Percentiles rank a stretch among this genome's conserved stretches.
Evolutionary conservation across 2,797 vertebrate species (phyloP).

Genomic region (Dallia pectoralis): DNA sequence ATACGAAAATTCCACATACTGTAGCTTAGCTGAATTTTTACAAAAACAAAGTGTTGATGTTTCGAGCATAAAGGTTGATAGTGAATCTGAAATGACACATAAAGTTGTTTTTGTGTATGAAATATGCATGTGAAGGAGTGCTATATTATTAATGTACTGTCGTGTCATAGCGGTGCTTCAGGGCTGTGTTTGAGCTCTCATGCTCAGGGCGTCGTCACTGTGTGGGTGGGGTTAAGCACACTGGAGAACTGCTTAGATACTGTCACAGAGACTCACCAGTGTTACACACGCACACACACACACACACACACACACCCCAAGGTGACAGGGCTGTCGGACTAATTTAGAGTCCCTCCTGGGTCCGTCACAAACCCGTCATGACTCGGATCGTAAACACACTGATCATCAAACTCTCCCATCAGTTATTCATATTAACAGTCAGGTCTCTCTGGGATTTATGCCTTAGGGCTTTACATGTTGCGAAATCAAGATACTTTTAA

Average conservation of each 20-base stretch:
- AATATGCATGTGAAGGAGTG: not conserved
- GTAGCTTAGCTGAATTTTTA: not conserved
- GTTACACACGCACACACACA: conserved; percentile 8
- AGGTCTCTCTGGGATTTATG: not conserved
- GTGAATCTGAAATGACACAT: too few relatives aligned
- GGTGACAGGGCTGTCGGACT: not conserved
- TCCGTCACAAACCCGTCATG: not conserved
- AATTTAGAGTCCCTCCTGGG: conserved; percentile 9
- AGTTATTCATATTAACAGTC: not conserved
- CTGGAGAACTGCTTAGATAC: not conserved
- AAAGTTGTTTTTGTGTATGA: not conserved
- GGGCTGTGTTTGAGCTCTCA: conserved; percentile 9
- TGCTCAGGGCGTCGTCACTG: not conserved
- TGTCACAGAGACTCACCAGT: not conserved
- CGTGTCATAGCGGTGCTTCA: conserved; percentile 2
- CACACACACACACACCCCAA: not conserved
- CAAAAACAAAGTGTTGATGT: not conserved
- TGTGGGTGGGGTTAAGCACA: not conserved
- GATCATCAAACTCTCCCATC: not conserved
- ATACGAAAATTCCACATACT: not conserved
- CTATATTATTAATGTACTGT: not conserved
- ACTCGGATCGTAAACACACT: conserved; percentile 1
- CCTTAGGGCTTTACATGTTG: not conserved
- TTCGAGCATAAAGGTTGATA: not conserved
- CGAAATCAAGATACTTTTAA: not conserved